Percentiles rank a stretch among this genome's conserved stretches.
Evolutionary conservation across 2,888 invertebrate genomes (phyloP).

Genomic region (Ryuthela nishihirai): DNA sequence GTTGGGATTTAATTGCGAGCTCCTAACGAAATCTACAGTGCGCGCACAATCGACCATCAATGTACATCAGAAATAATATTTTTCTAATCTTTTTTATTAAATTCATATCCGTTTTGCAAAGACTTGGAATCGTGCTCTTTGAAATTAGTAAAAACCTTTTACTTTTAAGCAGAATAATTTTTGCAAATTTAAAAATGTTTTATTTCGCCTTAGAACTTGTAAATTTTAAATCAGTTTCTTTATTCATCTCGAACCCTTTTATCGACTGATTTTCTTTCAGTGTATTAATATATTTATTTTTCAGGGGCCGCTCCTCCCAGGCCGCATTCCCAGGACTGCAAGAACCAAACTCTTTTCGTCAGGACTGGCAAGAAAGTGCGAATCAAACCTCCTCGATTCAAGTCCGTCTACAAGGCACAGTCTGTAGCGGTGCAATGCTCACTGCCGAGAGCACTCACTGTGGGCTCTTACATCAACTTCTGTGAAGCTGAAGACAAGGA

Average conservation of each 20-base stretch:
- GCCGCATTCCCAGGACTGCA: constrained; percentile 2
- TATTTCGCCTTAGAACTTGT: no score
- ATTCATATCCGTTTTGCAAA: no score
- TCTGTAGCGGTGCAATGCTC: constrained; percentile 11
- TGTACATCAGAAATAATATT: no score
- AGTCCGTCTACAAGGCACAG: constrained; percentile 8
- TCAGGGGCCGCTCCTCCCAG: constrained; percentile 13
- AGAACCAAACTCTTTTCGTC: background rate
- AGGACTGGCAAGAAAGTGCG: background rate
- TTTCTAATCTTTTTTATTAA: no score
- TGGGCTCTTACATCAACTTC: constrained; percentile 14
- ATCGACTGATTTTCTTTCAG: background rate
- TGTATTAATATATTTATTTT: background rate
- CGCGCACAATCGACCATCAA: no score
- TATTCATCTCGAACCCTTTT: background rate
- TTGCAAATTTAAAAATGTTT: no score
- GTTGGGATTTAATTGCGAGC: no score
- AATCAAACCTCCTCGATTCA: constrained; percentile 14
- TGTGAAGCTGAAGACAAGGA: constrained; percentile 16
- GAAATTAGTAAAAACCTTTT: no score
- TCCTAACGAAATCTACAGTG: no score
- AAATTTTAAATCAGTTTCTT: background rate
- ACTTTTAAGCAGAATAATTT: no score
- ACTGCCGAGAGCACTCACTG: constrained; percentile 2
- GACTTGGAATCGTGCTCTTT: no score